Base-by-base conservation (phyloP, 2,797 vertebrate species). In the Gouania willdenowi region DNA sequence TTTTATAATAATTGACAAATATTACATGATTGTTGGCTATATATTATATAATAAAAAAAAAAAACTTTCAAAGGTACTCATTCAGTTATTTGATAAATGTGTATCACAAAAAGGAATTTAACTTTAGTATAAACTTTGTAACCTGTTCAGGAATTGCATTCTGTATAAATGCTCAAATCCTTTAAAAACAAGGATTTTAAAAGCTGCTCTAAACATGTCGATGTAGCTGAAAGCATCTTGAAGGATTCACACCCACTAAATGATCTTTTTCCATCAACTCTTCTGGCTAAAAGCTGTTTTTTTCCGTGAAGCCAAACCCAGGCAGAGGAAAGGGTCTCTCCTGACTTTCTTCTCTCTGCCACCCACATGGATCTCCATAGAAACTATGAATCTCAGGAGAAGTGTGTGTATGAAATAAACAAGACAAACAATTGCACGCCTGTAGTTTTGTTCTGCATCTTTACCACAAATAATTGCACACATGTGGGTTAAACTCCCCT, bases 311-410 rank as follows among this genome's bases (percentile, higher is more conserved):
- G 36, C 26, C 42, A 20, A 79, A 47, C 49, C 36, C 37, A 33
- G 72, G 51, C 25, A 40, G 48, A 71, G 54, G 43, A 60, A 58
- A 32, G n/a, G 43, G 37, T 66, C 30, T 75, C 36, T 36, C 41
- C 35, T 18, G 57, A 60, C 50, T 53, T 46, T 56, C 29, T 17
- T 34, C 35, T 23, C n/a, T 26, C 41, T 38, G 40, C 55, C 66
- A 41, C 67, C 71, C 64, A 78, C 73, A 6, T 16, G 32, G 11
- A 53, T 85, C 56, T 66, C 73, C 66, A 82, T 75, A 64, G 73
- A 73, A 79, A 79, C 73, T 10, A 50, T 23, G 13, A 39, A 33
- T 41, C 47, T 70, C 45, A 42, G 41, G 46, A 43, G 54, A n/a
- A n/a, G n/a, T n/a, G 46, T 1, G 4, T 39, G 44, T 24, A 46